Evolutionary conservation across 1,140 invertebrate genomes (phyloP), one percentile per base, ranked within the genome.

Genomic region (Lordiphosa stackelbergi): DNA sequence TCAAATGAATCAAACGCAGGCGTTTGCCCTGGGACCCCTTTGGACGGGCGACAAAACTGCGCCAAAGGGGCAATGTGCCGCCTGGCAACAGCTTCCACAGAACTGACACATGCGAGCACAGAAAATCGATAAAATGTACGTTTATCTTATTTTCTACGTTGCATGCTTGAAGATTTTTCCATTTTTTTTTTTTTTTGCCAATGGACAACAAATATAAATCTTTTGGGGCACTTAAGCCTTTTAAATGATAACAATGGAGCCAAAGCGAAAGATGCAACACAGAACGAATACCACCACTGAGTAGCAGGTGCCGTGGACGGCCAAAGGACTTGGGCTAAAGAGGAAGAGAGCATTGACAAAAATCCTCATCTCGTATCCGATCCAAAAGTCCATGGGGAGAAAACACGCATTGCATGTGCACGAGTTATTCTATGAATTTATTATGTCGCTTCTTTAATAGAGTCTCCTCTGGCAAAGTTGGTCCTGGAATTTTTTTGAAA

Each of bases 81-180:
- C 19, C 19, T 69, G 65, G 73, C 69, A 79, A 65, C 73, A 75
- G 59, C 38, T 70, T 53, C 66, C 51, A 43, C 47, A 52, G 42
- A 57, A 62, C 28, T 40, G 28, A 37, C 40, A 62, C 52, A 71
- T 70, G 61, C 63, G 62, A 75, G 59, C 13, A 28, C 69, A 54
- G 47, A 68, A 83, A 81, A 81, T 81, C 75, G 83, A 81, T 81
- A 81, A 83, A 72, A 59, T 83, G 66, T 83, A 52, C 71, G 71
- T 66, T 73, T 70, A 62, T 60, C 57, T 81, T 78, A 62, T 70
- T 73, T 69, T 59, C 65, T 51, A 45, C 22, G 62, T 49, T 48
- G 55, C 66, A 61, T 52, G 66, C 10, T 52, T 57, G 31, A 52
- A 66, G 64, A 65, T 53, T 77, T 38, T 37, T 43, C 11, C 22